A percentile compares a stretch with the other conserved stretches of the same genome.
Conservation (phyloP, 2,113 vertebrate species). For the Pterocles gutturalis region DNA sequence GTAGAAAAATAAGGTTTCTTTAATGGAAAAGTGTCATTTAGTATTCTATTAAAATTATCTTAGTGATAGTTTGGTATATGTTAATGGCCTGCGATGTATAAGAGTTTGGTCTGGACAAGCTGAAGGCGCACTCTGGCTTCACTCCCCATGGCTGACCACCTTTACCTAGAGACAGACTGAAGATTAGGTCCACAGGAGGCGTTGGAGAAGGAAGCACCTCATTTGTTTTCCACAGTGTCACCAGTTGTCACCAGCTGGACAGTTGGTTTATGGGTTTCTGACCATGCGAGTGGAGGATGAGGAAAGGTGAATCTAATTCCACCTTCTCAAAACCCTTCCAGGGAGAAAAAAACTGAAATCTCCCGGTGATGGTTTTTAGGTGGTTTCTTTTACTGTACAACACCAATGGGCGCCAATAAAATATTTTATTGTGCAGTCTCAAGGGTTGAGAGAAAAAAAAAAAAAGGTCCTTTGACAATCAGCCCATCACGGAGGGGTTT, state of each 20-base stretch:
- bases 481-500: neutral
- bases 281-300: neutral
- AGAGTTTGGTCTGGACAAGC: neutral
- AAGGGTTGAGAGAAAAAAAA: neutral
- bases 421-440: neutral
- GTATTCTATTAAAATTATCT: neutral
- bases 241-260: neutral
- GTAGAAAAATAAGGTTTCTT: neutral
- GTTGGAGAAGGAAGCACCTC: neutral
- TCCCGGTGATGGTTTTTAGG: neutral
- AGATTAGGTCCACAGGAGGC: neutral
- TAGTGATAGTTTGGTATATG: neutral
- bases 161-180: neutral
- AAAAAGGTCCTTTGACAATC: neutral
- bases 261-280: neutral
- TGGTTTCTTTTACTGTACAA: neutral
- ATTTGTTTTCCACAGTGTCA: neutral
- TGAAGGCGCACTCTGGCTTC: neutral
- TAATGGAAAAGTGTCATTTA: neutral
- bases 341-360: neutral
- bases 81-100: neutral
- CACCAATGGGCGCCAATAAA: neutral
- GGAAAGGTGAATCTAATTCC: neutral
- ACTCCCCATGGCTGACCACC: neutral
- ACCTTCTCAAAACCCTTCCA: neutral